Conservation (phyloP, 2,113 vertebrate genomes). For the Nesogale talazaci region DNA sequence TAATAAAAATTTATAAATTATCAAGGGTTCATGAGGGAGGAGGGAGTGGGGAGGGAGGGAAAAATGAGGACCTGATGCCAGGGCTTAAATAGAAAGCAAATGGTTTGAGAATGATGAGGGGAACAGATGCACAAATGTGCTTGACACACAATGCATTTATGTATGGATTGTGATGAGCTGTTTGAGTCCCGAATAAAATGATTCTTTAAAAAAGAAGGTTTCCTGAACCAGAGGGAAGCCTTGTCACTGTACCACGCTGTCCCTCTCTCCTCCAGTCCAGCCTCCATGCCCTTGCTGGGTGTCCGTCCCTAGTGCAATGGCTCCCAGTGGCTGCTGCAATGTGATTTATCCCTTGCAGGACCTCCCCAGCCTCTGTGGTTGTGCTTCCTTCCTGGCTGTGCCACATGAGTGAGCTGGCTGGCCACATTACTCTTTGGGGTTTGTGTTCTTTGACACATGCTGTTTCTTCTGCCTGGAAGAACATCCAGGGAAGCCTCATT, state of each 20-base stretch:
- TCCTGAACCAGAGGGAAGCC: background rate
- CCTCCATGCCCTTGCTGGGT: background rate
- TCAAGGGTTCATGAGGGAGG: no score
- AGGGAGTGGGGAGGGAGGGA: no score
- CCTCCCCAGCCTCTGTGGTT: background rate
- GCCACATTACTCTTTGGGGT: background rate
- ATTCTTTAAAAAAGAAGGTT: no score
- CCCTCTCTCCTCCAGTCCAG: background rate
- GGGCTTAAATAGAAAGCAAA: no score
- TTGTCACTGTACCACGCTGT: background rate
- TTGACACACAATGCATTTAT: no score
- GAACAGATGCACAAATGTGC: no score
- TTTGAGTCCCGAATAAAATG: no score
- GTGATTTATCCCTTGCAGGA: background rate
- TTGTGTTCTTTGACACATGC: background rate
- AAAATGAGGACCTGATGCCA: no score
- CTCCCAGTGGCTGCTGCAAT: background rate
- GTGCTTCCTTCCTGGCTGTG: background rate
- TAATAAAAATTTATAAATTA: no score
- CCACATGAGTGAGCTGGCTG: fast-evolving
- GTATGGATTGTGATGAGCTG: no score
- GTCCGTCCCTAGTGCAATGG: background rate
- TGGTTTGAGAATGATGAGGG: no score
- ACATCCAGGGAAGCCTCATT: background rate
- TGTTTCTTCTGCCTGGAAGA: background rate